These are phyloP conservation scores for Mystacides longicornis DNA, from an alignment of 2,888 invertebrate species.

Conservation along the genomic window DNA sequence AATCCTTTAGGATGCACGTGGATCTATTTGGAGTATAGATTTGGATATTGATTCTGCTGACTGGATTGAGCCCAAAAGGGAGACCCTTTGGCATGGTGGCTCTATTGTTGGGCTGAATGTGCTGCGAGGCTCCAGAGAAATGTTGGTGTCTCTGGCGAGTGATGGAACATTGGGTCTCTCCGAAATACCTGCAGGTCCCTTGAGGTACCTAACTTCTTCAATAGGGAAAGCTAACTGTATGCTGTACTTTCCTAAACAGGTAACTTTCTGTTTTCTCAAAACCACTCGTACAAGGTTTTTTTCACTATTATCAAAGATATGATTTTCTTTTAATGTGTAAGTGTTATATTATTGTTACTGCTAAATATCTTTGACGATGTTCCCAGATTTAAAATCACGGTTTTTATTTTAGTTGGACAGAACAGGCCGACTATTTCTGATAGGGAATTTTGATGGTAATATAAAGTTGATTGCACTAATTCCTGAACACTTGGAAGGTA, in stretches of 20 bases:
- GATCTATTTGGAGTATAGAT: constrained; percentile 36
- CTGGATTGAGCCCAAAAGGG: constrained; percentile 39
- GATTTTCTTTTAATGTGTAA: background rate
- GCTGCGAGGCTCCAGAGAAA: constrained; percentile 57
- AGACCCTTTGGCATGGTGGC: constrained; percentile 71
- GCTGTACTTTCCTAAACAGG: constrained; percentile 65
- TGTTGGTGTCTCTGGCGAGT: constrained; percentile 63
- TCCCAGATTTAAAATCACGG: too few species aligned
- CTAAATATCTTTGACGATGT: too few species aligned
- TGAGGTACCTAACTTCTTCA: constrained; percentile 53
- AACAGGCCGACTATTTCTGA: constrained; percentile 57
- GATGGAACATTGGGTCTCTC: constrained; percentile 70
- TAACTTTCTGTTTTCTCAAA: too few species aligned
- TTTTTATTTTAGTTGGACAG: constrained; percentile 48
- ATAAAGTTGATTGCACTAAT: constrained; percentile 32
- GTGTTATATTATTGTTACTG: too few species aligned
- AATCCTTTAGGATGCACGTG: constrained; percentile 15
- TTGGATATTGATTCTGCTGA: constrained; percentile 43
- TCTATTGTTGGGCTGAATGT: constrained; percentile 59
- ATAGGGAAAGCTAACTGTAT: constrained; percentile 49
- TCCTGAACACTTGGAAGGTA: background rate
- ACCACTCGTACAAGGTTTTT: too few species aligned
- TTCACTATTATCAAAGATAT: background rate
- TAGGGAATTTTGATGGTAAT: constrained; percentile 66
- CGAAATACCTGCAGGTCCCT: constrained; percentile 52